phyloP scores from a whole-genome alignment of 1,140 invertebrate species.

The Atta texana region DNA sequence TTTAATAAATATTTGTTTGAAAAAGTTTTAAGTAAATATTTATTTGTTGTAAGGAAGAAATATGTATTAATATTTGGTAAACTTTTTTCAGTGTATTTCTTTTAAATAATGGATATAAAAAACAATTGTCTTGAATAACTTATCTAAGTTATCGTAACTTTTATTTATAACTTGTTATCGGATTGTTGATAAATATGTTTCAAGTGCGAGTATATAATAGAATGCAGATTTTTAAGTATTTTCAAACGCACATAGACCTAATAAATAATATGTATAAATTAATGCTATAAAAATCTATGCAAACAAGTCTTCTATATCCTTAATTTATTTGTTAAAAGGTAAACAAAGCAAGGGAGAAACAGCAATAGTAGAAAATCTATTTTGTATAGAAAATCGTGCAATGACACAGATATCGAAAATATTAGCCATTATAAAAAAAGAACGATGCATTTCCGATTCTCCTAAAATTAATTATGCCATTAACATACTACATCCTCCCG shows the following conservation, averaged over 20 bases:
- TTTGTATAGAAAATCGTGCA: slow-evolving; percentile 38
- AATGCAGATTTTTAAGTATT: neutral
- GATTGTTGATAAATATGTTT: slow-evolving; percentile 15
- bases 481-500: neutral
- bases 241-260: neutral
- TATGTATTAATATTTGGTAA: no score
- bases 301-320: neutral
- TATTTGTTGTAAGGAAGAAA: no score
- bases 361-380: neutral
- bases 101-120: neutral
- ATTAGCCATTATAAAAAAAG: neutral
- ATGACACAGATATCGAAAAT: neutral
- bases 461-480: neutral
- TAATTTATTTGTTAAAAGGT: neutral
- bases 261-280: neutral
- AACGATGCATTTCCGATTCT: neutral
- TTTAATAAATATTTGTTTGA: no score
- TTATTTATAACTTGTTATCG: slow-evolving; percentile 33
- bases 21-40: no score
- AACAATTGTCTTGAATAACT: neutral
- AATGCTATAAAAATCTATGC: neutral
- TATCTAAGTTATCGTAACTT: neutral
- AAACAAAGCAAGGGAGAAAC: neutral
- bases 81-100: no score
- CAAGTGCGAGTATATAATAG: no score